Base-by-base conservation (phyloP, 2,888 invertebrate genomes). In the Antheraea yamamai region DNA sequence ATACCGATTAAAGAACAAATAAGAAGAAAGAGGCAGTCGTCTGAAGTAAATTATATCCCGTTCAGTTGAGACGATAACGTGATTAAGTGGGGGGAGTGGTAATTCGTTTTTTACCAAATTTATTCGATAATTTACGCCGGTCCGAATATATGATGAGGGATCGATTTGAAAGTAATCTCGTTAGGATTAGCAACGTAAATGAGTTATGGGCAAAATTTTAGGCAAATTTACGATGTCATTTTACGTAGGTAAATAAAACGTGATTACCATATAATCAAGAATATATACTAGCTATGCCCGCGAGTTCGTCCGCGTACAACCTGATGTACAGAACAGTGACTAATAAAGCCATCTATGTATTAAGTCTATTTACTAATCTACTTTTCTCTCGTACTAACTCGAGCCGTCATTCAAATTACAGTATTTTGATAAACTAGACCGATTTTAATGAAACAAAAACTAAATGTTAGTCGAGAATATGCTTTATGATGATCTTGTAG, bases 41-140 rank as follows among this genome's bases (percentile, higher is more conserved):
- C 26, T 66, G 26, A 26, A 6, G 30, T 66, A 66, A 30, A 66
- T 66, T 26, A 26, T 16, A 66, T 66, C 7, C 16, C 64, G 20
- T 66, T 30, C 26, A 30, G 64, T 30, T 66, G 14, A 10, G 64
- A 6, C 16, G 64, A 66, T 66, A 66, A 66, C 14, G 30, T 66
- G 26, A 66, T 66, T 66, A 66, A 30, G 12, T 26, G 16, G 23
- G 30, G 26, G 30, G 64, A 66, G 80, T 73, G 77, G 76, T 79
- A 85, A 84, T 83, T 82, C 82, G 84, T 66, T 66, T 88, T 89
- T 89, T 86, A 83, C 79, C 81, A 83, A 83, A 82, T 83, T 87
- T 85, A 85, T 86, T 87, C 86, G 85, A 84, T 81, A 81, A 84
- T 88, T 86, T 83, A 84, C 81, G 82, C 78, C 86, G 87, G 35